A percentile compares a stretch with the other conserved stretches of the same genome.
phyloP scores from a whole-genome alignment of 2,888 invertebrate species.

The Apotomis betuletana region DNA sequence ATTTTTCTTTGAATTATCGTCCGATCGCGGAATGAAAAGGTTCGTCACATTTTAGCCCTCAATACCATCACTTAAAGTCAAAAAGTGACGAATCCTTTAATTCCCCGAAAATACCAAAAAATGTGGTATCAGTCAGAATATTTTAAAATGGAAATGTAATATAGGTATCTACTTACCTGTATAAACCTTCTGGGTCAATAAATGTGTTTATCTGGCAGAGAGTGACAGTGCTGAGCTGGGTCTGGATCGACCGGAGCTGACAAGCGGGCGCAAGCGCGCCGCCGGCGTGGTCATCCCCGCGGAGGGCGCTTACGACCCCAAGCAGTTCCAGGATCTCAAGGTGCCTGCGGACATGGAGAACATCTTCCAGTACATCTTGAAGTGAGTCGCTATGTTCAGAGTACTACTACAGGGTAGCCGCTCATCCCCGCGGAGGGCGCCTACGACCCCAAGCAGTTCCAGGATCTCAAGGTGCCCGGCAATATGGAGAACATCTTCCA shows the following conservation, averaged over 20 bases:
- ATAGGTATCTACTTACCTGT: too few species aligned
- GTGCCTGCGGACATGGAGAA: conserved; percentile 94
- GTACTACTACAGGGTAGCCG: conserved; percentile 44
- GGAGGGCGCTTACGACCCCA: conserved; percentile 89
- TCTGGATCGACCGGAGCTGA: conserved; percentile 48
- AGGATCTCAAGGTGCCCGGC: too few species aligned
- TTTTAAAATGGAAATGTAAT: too few species aligned
- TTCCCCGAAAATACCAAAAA: too few species aligned
- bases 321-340: conserved; percentile 91
- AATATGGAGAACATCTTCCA: conserved; percentile 89
- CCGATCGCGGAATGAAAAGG: too few species aligned
- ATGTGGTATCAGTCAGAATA: too few species aligned
- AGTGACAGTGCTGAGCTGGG: conserved; percentile 69
- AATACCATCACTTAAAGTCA: too few species aligned
- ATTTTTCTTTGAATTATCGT: too few species aligned
- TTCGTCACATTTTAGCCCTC: too few species aligned
- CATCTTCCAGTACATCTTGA: conserved; percentile 95
- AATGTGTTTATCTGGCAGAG: conserved; percentile 54
- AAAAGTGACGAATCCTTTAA: too few species aligned
- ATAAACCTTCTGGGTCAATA: too few species aligned
- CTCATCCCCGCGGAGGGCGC: conserved; percentile 60
- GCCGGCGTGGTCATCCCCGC: conserved; percentile 74
- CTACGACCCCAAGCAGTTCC: too few species aligned
- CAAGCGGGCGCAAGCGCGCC: conserved; percentile 63
- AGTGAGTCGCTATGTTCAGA: conserved; percentile 76